phyloP scores from a whole-genome alignment of 2,797 vertebrate genomes.

The Enteromius mattozi region DNA sequence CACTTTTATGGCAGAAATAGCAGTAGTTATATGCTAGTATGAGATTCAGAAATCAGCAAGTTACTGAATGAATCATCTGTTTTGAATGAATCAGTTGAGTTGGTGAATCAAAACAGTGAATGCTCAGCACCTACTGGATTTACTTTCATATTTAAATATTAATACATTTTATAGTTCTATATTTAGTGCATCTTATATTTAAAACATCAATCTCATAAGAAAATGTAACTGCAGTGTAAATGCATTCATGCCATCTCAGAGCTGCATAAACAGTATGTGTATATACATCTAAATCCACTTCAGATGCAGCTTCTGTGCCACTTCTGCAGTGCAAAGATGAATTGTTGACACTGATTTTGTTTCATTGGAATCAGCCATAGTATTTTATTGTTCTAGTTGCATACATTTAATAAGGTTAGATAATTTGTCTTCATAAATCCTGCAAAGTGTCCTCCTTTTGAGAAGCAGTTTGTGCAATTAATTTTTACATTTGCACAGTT shows the following conservation, averaged over 20 bases:
- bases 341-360: background rate
- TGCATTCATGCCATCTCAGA: background rate
- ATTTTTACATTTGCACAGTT: background rate
- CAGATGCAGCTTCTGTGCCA: background rate
- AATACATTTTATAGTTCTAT: background rate
- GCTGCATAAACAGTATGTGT: background rate
- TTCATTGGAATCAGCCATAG: background rate
- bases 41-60: background rate
- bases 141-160: background rate
- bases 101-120: background rate
- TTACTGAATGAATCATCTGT: background rate
- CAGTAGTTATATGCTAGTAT: background rate
- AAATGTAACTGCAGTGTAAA: background rate
- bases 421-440: background rate
- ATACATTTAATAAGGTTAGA: background rate
- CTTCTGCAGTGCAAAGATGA: background rate
- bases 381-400: background rate
- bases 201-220: background rate
- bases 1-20: background rate
- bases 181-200: background rate
- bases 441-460: background rate
- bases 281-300: background rate
- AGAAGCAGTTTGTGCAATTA: background rate
- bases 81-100: background rate
- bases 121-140: background rate